Base-by-base conservation (phyloP, 2,113 vertebrate genomes). In the Oncorhynchus tshawytscha region DNA sequence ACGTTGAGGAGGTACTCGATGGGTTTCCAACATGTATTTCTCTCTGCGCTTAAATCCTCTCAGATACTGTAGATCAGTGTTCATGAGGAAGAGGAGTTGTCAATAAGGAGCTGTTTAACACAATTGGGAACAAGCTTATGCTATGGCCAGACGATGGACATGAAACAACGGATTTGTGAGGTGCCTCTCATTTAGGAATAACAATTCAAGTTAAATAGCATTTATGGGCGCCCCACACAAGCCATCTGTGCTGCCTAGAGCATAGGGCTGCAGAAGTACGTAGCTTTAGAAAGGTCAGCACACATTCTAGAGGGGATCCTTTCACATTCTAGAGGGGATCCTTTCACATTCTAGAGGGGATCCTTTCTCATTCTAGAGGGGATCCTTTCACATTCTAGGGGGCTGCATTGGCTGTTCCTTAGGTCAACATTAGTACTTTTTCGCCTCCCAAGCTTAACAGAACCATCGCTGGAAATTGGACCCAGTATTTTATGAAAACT, bases 401-500 rank as follows among this genome's bases (percentile, higher is more conserved):
- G 60, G 22, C n/a, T n/a, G 22, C 7, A 71, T 79, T 75, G 70
- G 86, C 81, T 78, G 72, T 82, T 85, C 64, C 84, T 86, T 91
- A 62, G 85, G 85, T 91, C 89, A 90, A 91, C 89, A 51, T 51
- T 13, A 51, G 15, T 51, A 51, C 15, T 51, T 51, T 51, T 51
- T 51, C 15, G 2, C 39, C 8, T 39, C 39, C 8, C 39, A 39
- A 8, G 2, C 39, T 39, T 9, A 72, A 84, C 73, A 76, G 59
- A 81, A 66, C 74, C 81, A 77, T 70, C 57, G 5, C 76, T 84
- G 82, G 84, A 90, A 87, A 89, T 83, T 85, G 83, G 86, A 84
- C 78, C 78, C 82, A 78, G 84, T 86, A 82, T 82, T 89, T 89
- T 81, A 84, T 88, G 72, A 84, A 88, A 90, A 88, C 80, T 84